Evolutionary conservation across 2,797 vertebrate species (phyloP), one percentile per base, ranked within the genome.

Genomic region (Anniella stebbinsi): DNA sequence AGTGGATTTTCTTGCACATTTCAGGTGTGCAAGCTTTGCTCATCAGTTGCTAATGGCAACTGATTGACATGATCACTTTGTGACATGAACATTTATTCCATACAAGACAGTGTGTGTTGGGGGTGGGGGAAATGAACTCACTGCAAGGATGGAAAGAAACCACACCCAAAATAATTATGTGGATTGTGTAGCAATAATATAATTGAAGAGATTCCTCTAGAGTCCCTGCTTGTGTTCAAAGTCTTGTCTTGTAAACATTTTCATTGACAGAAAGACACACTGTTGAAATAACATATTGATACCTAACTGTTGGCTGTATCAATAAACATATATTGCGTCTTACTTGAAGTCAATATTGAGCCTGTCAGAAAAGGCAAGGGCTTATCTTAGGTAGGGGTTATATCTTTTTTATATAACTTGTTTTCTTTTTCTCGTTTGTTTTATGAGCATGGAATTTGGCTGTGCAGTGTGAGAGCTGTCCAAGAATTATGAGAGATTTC

Each of bases 371-470:
- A 36, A 89, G 41, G 25, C 8, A 28, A 70, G 36, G 25, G 18
- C 30, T 86, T 66, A 23, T 15, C 57, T 90, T 48, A 63, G 51
- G 18, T 23, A 89, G 9, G 9, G 13, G 33, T 38, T 33, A 18
- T 48, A 70, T 38, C 13, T 36, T 66, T 48, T 63, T 89, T 92
- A 89, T 70, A 86, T 77, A 77, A 36, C 92, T 21, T 76, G 2
- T 76, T 6, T 92, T 6, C 92, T 85, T 28, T 36, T 87, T 91
- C 84, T 93, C 91, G 78, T 70, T 96, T 63, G 94, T 88, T 96
- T 94, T 96, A 4, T 94, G 93, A 99, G 99, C 98, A 88, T 99
- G 99, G 98, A 99, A 99, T 94, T 96, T 97, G 63, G 99, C 98
- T 89, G 95, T 99, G 92, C 98, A 98, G 92, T 98, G 97, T 73